These are phyloP conservation scores for Vultur gryphus DNA, from an alignment of 2,797 vertebrate species.

Conservation along the genomic window DNA sequence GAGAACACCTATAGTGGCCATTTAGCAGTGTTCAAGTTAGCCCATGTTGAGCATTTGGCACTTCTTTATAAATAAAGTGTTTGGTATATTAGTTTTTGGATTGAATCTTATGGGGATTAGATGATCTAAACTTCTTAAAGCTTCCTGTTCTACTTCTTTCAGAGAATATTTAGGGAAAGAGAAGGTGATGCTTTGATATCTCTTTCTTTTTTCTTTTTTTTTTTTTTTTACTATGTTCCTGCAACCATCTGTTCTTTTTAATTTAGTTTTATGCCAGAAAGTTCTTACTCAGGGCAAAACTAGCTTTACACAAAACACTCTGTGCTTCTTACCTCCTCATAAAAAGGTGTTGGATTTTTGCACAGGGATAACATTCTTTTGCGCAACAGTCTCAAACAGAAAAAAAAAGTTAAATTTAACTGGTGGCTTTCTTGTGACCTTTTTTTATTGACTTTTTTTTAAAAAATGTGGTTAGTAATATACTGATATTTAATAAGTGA, in stretches of 20 bases:
- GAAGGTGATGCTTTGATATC: not conserved
- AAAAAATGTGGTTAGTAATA: not conserved
- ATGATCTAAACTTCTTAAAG: not conserved
- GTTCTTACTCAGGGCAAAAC: not conserved
- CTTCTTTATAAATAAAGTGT: not conserved
- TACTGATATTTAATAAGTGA: not conserved
- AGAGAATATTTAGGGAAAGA: not conserved
- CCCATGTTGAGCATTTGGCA: not conserved
- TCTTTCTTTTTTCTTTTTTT: not conserved
- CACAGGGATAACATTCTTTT: not conserved
- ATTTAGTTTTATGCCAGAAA: not conserved
- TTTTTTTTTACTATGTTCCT: not conserved
- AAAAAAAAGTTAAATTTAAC: not conserved
- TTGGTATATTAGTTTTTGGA: not conserved
- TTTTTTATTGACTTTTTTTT: not conserved
- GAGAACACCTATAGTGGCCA: not conserved
- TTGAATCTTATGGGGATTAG: not conserved
- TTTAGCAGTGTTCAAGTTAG: not conserved
- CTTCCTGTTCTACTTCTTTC: not conserved
- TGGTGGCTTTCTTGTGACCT: not conserved
- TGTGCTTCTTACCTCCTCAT: not conserved
- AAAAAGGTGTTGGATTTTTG: not conserved
- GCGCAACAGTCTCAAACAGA: not conserved
- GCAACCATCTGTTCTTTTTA: not conserved
- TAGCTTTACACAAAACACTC: not conserved